These are phyloP conservation scores for Mechanitis mazaeus DNA, from an alignment of 2,888 invertebrate genomes.

Conservation along the genomic window DNA sequence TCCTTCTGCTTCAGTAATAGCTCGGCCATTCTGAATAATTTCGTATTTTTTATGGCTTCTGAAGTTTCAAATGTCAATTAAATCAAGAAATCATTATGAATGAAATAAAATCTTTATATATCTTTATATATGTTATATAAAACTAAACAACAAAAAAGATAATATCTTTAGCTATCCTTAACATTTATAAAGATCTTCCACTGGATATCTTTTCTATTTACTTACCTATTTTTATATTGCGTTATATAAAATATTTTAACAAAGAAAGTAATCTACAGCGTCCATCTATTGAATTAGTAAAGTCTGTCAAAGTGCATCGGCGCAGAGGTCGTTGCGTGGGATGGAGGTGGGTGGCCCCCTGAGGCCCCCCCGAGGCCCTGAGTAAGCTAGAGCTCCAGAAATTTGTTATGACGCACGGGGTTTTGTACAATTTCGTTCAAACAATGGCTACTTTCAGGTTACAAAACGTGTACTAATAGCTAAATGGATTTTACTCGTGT, in stretches of 20 bases:
- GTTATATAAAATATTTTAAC: constrained; percentile 25
- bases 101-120: too few species aligned
- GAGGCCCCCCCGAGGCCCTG: constrained; percentile 49
- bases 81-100: too few species aligned
- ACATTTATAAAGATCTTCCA: too few species aligned
- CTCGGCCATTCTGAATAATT: too few species aligned
- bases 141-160: too few species aligned
- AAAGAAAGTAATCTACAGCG: constrained; percentile 44
- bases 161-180: too few species aligned
- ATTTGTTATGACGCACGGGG: constrained; percentile 74
- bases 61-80: too few species aligned
- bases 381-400: constrained; percentile 67
- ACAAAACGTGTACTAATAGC: constrained; percentile 8
- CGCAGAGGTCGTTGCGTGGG: constrained; percentile 77
- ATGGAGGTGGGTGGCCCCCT: constrained; percentile 46
- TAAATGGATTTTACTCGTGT: constrained; percentile 6
- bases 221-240: too few species aligned
- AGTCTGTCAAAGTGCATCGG: constrained; percentile 76
- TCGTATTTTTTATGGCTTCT: too few species aligned
- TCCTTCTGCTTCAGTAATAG: not conserved
- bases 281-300: constrained; percentile 76
- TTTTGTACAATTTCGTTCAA: constrained; percentile 53
- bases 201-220: too few species aligned
- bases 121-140: too few species aligned
- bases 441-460: constrained; percentile 32